These are phyloP conservation scores for Hestina assimilis DNA, from an alignment of 1,140 invertebrate species.

Conservation along the genomic window DNA sequence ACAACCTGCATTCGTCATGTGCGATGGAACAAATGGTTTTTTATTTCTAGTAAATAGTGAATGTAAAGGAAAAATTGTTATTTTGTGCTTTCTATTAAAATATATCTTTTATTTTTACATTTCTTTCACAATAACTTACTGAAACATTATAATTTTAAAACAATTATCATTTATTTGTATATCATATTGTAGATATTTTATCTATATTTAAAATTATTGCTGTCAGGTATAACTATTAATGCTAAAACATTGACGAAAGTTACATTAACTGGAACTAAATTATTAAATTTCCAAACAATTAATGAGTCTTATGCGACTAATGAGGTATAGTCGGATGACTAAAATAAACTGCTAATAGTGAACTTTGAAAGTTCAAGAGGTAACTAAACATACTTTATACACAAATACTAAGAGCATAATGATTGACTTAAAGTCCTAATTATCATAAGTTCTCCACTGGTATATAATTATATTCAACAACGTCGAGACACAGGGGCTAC, in stretches of 20 bases:
- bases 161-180: background rate
- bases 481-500: constrained; percentile 28
- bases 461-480: constrained; percentile 64
- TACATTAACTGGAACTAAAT: background rate
- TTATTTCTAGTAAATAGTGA: background rate
- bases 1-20: constrained; percentile 5
- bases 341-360: constrained; percentile 57
- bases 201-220: background rate
- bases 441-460: constrained; percentile 64
- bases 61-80: constrained; percentile 1
- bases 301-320: constrained; percentile 62
- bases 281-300: constrained; percentile 14
- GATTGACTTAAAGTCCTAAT: constrained; percentile 70
- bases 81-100: constrained; percentile 14
- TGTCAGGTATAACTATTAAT: background rate
- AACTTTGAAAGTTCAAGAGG: constrained; percentile 75
- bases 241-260: constrained; percentile 5
- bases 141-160: background rate
- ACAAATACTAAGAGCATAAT: constrained; percentile 54
- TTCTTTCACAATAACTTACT: background rate
- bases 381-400: constrained; percentile 73
- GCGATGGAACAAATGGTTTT: background rate
- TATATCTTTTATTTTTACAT: constrained; percentile 1
- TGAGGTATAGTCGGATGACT: constrained; percentile 64
- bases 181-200: too few relatives aligned